Base-by-base conservation (phyloP, 2,797 vertebrate species). In the Pachyuromys duprasi region DNA sequence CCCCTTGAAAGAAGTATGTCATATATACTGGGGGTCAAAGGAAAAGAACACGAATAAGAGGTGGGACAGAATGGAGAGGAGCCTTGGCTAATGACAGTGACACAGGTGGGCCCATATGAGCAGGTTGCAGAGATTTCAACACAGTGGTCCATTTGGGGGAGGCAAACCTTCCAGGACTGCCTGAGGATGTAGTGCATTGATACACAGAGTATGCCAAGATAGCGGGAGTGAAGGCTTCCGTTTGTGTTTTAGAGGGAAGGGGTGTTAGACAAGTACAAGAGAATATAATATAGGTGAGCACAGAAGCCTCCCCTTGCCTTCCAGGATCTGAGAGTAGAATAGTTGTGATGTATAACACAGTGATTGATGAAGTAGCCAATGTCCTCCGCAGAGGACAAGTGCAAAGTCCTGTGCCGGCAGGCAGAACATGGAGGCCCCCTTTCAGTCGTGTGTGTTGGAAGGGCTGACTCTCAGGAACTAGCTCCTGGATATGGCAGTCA, bases 61-160 rank as follows among this genome's bases (percentile, higher is more conserved):
- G 22, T 17, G 24, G 76, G 17, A 6, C 2, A 26, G 49, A 18
- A 39, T 2, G 74, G n/a, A 49, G 6, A 7, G 9, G 67, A 49
- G 11, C 33, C 36, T 42, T 7, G 8, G 8, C 12, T 9, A 4
- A 6, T 36, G 65, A 69, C 31, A 70, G 31, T n/a, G 82, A 69
- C 53, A 31, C 63, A 24, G 8, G 36, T n/a, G 17, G 28, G 42
- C 63, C 42, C 55, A 42, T 28, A 17, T 45, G 53, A 22, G 31
- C 0, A 24, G 28, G 67, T n/a, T 31, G 9, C 0, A 42, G 55
- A 55, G 79, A 20, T 20, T 9, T 9, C 5, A 26, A 36, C 28
- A 42, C 7, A 33, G 4, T 8, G 20, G 18, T 33, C 3, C 67
- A 5, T 70, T 20, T 39, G 72, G 36, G 0, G 0, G 1, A 36